phyloP scores from a whole-genome alignment of 2,888 invertebrate genomes.

The Eurytoma adleriae region DNA sequence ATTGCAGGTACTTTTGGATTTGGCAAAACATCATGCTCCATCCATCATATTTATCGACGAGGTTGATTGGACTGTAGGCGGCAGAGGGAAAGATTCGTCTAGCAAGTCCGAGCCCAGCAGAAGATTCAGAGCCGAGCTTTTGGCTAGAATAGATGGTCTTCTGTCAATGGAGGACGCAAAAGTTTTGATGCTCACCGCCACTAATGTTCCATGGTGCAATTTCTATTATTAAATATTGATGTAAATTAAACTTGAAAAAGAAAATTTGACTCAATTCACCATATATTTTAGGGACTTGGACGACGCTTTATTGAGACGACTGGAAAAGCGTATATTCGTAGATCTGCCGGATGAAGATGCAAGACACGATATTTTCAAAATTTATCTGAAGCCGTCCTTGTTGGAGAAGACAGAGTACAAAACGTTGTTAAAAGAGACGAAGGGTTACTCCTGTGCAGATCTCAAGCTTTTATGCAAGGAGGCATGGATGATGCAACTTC shows the following conservation, averaged over 20 bases:
- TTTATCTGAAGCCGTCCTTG: constrained; percentile 77
- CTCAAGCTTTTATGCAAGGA: constrained; percentile 92
- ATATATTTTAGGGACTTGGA: constrained; percentile 85
- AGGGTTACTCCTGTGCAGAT: constrained; percentile 92
- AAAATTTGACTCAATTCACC: neutral
- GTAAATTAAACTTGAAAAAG: too few species aligned
- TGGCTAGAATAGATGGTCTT: constrained; percentile 91
- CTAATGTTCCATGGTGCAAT: constrained; percentile 91
- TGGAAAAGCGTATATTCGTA: constrained; percentile 91
- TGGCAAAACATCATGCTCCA: constrained; percentile 90
- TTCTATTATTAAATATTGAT: too few species aligned
- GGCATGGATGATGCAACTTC: constrained; percentile 88
- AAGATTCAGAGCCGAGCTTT: constrained; percentile 91
- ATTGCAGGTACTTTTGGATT: constrained; percentile 87
- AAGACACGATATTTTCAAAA: constrained; percentile 83
- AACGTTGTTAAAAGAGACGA: constrained; percentile 79
- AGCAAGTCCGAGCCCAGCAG: constrained; percentile 80
- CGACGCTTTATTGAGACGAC: constrained; percentile 88
- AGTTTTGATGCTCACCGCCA: constrained; percentile 89
- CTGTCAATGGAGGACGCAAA: constrained; percentile 79
- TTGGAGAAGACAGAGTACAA: constrained; percentile 76
- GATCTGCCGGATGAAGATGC: constrained; percentile 85
- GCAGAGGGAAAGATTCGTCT: constrained; percentile 61
- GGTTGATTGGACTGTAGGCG: constrained; percentile 89
- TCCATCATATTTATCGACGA: constrained; percentile 96